A percentile compares a stretch with the other conserved stretches of the same genome.
These are phyloP conservation scores for Phrynocephalus vlangalii DNA, from an alignment of 2,797 vertebrate species.

Conservation along the genomic window DNA sequence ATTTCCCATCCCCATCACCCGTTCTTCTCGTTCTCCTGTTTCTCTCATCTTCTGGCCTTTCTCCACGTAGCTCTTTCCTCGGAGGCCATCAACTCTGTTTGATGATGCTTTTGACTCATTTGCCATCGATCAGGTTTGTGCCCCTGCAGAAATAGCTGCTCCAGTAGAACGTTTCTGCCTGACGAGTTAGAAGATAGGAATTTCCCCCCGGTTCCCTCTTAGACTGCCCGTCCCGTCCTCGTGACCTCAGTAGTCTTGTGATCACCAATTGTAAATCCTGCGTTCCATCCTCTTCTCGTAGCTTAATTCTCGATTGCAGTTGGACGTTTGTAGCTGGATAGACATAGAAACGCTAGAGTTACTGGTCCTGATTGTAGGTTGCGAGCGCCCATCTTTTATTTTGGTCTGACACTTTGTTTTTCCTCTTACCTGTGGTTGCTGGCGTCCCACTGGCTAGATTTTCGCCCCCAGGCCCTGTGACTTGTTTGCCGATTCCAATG, in stretches of 20 bases:
- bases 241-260: background rate
- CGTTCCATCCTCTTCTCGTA: slow-evolving; percentile 41
- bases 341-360: background rate
- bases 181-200: slow-evolving; percentile 47
- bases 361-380: background rate
- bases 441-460: slow-evolving; percentile 76
- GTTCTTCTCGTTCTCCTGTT: slow-evolving; percentile 26
- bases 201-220: background rate
- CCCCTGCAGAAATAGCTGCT: slow-evolving; percentile 51
- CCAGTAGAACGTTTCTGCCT: slow-evolving; percentile 43
- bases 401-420: background rate
- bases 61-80: slow-evolving; percentile 82
- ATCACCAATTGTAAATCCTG: slow-evolving; percentile 39
- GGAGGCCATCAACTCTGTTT: slow-evolving; percentile 79
- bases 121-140: slow-evolving; percentile 88
- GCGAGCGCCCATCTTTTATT: background rate
- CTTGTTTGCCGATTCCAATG: slow-evolving; percentile 91
- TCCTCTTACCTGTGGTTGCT: slow-evolving; percentile 7
- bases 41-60: slow-evolving; percentile 63
- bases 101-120: slow-evolving; percentile 86
- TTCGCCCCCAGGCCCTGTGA: slow-evolving; percentile 89
- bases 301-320: slow-evolving; percentile 33
- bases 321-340: slow-evolving; percentile 25
- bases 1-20: background rate
- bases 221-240: background rate